Evolutionary conservation across 2,797 vertebrate genomes (phyloP), one percentile per base, ranked within the genome.

Genomic region (Balearica regulorum): DNA sequence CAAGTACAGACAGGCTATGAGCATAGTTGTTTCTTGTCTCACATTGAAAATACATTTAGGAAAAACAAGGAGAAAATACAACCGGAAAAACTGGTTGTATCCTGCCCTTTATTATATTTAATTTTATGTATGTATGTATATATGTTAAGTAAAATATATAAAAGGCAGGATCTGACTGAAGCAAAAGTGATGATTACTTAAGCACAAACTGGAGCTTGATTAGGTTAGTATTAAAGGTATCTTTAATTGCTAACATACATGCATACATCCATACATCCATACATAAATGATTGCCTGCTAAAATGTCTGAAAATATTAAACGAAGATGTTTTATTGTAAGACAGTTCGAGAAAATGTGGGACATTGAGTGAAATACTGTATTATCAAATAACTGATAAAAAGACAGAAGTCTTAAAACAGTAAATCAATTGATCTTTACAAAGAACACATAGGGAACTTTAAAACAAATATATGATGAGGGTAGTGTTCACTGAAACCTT

Each of bases 141-240:
- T 53, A 79, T 22, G 51, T 66, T 84, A 87, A 94, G 70, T 80
- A 81, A 82, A 89, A 94, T 69, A 54, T 22, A 75, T n/a, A 78
- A 90, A 93, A 89, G 33, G 25, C 33, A 78, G 28, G 33, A 60
- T 94, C 70, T 69, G 31, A 69, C 49, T 57, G 44, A 92, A 93
- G 65, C 9, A 78, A 87, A 93, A 96, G 26, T 35, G 44, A 81
- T 93, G 86, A 96, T 96, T 95, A 66, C 70, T 81, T 93, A 94
- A 86, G 60, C 65, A 84, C 25, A 89, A 82, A 89, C 80, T 53
- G 37, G 66, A 95, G 81, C 64, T 88, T 96, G 94, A 95, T 97
- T 96, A 96, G 79, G 79, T 95, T 93, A 96, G 68, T 94, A 94
- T 78, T 96, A 93, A 94, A 95, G 62, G 44, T 95, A 83, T 81